Percentiles rank a stretch among this genome's conserved stretches.
phyloP scores from a whole-genome alignment of 2,113 vertebrate species.

The Peromyscus polionotus region DNA sequence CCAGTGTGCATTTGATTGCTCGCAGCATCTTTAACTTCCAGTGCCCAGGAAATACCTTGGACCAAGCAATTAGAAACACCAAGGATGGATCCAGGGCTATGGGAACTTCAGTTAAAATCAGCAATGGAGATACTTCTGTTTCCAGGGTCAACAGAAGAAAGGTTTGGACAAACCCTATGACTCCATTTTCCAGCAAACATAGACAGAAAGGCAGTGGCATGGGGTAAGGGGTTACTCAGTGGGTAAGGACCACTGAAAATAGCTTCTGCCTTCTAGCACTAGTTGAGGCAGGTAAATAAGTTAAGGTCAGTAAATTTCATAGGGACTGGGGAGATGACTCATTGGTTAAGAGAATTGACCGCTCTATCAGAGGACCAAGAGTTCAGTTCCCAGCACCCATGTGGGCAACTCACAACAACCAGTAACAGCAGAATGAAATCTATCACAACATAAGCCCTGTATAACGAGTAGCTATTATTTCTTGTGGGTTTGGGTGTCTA shows the following conservation, averaged over 20 bases:
- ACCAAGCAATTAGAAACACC: neutral
- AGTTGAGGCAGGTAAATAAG: neutral
- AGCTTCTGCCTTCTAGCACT: neutral
- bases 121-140: neutral
- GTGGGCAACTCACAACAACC: neutral
- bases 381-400: neutral
- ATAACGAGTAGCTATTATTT: neutral
- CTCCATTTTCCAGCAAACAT: neutral
- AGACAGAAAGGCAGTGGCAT: neutral
- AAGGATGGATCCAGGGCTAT: neutral
- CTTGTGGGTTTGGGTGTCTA: neutral
- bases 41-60: neutral
- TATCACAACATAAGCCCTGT: neutral
- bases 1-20: neutral
- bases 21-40: neutral
- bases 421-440: neutral
- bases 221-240: no score
- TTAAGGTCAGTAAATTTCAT: neutral
- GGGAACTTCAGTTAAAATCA: conserved; percentile 15
- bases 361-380: neutral
- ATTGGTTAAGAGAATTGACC: neutral
- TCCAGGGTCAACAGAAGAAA: neutral
- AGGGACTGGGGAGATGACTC: no score
- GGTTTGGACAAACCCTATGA: neutral
- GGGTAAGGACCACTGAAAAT: neutral